Percentiles rank a stretch among this genome's conserved stretches.
These are phyloP conservation scores for Heteromormyrus szaboi DNA, from an alignment of 2,797 vertebrate genomes.

Conservation along the genomic window DNA sequence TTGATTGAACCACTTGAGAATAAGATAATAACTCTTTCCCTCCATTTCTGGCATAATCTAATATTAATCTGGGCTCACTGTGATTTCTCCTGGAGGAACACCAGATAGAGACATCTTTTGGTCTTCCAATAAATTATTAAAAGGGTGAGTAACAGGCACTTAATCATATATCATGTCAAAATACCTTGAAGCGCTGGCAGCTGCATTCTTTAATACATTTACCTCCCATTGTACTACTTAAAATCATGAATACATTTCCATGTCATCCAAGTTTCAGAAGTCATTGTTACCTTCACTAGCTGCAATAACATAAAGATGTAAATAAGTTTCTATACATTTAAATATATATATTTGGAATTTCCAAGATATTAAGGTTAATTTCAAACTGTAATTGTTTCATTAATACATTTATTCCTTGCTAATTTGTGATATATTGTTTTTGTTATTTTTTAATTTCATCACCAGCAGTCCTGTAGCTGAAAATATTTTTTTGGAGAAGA, in stretches of 20 bases:
- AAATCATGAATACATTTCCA: not conserved
- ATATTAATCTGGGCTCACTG: not conserved
- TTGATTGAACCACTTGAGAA: slow-evolving; percentile 8
- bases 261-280: not conserved
- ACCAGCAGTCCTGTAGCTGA: not conserved
- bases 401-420: not conserved
- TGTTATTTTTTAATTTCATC: not conserved
- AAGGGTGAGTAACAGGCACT: slow-evolving; percentile 77
- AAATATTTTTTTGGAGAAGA: not conserved
- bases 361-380: not conserved
- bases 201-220: not conserved
- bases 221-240: not conserved
- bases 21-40: not conserved
- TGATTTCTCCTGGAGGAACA: not conserved
- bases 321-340: not conserved
- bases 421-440: not conserved
- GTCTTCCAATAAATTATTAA: slow-evolving; percentile 58
- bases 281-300: not conserved
- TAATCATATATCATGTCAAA: slow-evolving; percentile 54
- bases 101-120: slow-evolving; percentile 26
- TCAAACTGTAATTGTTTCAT: not conserved
- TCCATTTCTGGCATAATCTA: not conserved
- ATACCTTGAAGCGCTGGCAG: not conserved
- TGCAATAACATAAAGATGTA: not conserved
- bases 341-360: not conserved